Percentiles rank a stretch among this genome's conserved stretches.
phyloP scores from a whole-genome alignment of 2,113 vertebrate genomes.

The Halcyon malimbica region DNA sequence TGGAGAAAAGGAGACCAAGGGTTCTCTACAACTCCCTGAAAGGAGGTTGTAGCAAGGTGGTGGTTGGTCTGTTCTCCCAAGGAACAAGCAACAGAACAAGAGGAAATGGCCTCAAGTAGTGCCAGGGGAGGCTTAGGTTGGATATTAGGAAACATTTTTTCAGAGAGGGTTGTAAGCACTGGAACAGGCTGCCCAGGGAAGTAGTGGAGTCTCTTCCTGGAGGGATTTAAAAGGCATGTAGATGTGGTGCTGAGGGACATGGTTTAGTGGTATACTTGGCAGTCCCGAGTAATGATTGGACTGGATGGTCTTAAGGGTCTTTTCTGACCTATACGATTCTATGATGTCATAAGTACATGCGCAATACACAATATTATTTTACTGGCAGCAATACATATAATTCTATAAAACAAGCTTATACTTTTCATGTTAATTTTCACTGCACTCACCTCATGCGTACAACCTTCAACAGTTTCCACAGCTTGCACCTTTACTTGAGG shows the following conservation, averaged over 20 bases:
- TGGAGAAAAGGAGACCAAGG: not conserved
- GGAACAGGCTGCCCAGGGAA: not conserved
- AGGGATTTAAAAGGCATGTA: rapidly evolving
- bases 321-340: not conserved
- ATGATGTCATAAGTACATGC: not conserved
- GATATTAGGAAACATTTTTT: not conserved
- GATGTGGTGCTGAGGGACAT: too few species aligned
- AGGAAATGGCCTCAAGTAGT: not conserved
- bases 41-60: rapidly evolving
- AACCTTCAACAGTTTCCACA: slow-evolving; percentile 94
- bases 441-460: slow-evolving; percentile 90
- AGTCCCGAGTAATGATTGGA: rapidly evolving
- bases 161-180: not conserved
- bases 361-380: not conserved
- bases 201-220: not conserved
- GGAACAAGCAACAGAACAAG: rapidly evolving
- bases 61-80: rapidly evolving
- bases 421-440: not conserved
- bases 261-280: not conserved
- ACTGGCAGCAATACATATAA: not conserved
- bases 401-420: not conserved
- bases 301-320: not conserved
- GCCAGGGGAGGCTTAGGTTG: not conserved
- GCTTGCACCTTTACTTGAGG: slow-evolving; percentile 92
- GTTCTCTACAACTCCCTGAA: not conserved